phyloP scores from a whole-genome alignment of 2,797 vertebrate genomes.

The Sebastiscus albofasciatus region DNA sequence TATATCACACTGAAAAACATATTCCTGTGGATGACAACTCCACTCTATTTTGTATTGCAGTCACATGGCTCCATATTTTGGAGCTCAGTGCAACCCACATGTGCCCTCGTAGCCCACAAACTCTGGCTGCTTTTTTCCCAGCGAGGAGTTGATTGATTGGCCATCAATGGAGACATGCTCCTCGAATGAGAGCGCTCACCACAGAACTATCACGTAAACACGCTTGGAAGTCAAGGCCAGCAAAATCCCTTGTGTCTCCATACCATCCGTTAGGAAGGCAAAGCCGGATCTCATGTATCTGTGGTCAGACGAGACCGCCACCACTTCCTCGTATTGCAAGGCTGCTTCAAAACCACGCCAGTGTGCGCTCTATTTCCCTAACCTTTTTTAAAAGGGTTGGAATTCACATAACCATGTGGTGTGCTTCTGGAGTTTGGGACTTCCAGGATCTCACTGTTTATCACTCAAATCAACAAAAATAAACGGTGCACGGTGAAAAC shows the following conservation, averaged over 20 bases:
- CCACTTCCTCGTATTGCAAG: conserved; percentile 86
- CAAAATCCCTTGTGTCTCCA: conserved; percentile 82
- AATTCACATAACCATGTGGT: conserved; percentile 80
- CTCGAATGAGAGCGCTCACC: conserved; percentile 63
- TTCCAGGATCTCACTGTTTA: conserved; percentile 72
- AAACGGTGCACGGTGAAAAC: conserved; percentile 60
- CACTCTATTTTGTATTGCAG: conserved; percentile 26
- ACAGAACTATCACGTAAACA: conserved; percentile 79
- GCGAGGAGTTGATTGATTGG: conserved; percentile 79
- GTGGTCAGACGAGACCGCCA: conserved; percentile 84
- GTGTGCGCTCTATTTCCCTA: conserved; percentile 73
- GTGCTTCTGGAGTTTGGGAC: conserved; percentile 75
- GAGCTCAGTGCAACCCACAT: conserved; percentile 49
- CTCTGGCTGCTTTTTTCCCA: conserved; percentile 64
- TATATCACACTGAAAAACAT: conserved; percentile 14
- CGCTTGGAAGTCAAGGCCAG: conserved; percentile 83
- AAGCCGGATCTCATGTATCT: conserved; percentile 84
- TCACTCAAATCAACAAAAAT: conserved; percentile 72
- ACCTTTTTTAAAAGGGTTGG: conserved; percentile 67
- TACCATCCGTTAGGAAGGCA: conserved; percentile 81
- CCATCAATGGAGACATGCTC: conserved; percentile 79
- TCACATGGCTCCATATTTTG: conserved; percentile 63
- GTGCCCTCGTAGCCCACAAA: conserved; percentile 63
- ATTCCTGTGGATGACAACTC: conserved; percentile 35
- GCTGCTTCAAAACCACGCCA: conserved; percentile 80